Evolutionary conservation across 64 coral and sea anemone species (phyloP), one percentile per base, ranked within the genome.

Genomic region (Trachythela sp.): DNA sequence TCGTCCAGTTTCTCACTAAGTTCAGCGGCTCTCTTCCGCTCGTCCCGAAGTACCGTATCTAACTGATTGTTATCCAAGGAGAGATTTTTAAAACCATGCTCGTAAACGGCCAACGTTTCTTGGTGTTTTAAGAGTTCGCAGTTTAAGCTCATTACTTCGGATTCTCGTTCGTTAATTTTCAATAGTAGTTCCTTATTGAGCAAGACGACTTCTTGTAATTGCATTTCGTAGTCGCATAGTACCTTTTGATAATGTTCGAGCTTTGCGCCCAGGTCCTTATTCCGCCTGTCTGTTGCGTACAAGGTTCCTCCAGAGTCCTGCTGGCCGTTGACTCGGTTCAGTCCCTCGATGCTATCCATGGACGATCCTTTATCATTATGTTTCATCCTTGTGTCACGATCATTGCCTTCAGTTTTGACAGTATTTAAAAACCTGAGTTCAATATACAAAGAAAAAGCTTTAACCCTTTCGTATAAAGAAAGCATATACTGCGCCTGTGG

Each of bases 181-280:
- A 80, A 30, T 18, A 80, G 27, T 4, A 80, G 75, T 2, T 80
- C 75, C 30, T 39, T 80, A 35, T 80, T 80, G 0, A 36, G 20
- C 20, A 39, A 2, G 4, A 80, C 30, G 13, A 80, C 75, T 30
- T 80, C 75, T 9, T 35, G 33, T 18, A 80, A 18, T 39, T 80
- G 75, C 14, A 9, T 80, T 29, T 80, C 75, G 2, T 35, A 37
- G 30, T 80, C 75, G 13, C 75, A 39, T 4, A 37, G 75, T 37
- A 80, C 75, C 35, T 80, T 80, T 80, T 80, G 75, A 36, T 80
- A 80, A 80, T 80, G 75, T 15, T 30, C 75, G 9, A 80, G 37
- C 20, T 80, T 80, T 4, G 75, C 75, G 13, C 31, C 32, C 30
- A 80, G 9, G 32, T 80, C 32, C 15, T 80, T 39, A 35, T 37